Base-by-base conservation (phyloP, 2,113 vertebrate species). In the Thamnaconus septentrionalis region DNA sequence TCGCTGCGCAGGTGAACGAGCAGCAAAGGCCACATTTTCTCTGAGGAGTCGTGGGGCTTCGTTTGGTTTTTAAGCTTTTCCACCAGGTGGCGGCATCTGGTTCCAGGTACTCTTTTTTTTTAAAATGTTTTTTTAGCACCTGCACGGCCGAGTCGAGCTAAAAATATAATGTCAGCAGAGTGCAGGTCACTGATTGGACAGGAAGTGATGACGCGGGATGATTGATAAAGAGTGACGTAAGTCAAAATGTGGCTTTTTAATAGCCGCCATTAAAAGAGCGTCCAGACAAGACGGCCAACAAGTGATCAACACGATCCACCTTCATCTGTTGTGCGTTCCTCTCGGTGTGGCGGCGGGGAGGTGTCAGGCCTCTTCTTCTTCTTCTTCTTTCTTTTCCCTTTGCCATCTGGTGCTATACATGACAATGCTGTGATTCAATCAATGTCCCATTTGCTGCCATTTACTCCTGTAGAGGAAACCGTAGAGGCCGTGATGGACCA, bases 401-500 rank as follows among this genome's bases (percentile, higher is more conserved):
- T 76, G 64, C 78, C 83, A 87, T 90, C 89, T 87, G 87, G 74
- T 79, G 56, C 18, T 31, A 31, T 83, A 85, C 85, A 84, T 83
- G 79, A 73, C 81, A 84, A 81, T 84, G 77, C 70, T 75, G 61
- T 89, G 82, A 89, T 89, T 88, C 69, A 83, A 90, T 90, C 80
- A 87, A 10, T 11, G 63, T 85, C 76, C 78, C 78, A 87, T 90
- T 90, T 88, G 74, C 76, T 85, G 61, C 71, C 73, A 87, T 85
- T 88, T 88, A 77, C 79, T 86, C 73, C 75, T 78, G 66, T 72
- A 71, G 82, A 89, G 85, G 86, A 88, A 87, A 89, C 82, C 85
- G 87, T 89, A 85, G 84, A 73, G 64, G 59, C 69, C 69, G 78
- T 84, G 85, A 88, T 79, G 64, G 86, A 82, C 84, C 82, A 88